Percentiles rank a stretch among this genome's conserved stretches.
Evolutionary conservation across 2,113 vertebrate species (phyloP).

Genomic region (Polypterus senegalus): DNA sequence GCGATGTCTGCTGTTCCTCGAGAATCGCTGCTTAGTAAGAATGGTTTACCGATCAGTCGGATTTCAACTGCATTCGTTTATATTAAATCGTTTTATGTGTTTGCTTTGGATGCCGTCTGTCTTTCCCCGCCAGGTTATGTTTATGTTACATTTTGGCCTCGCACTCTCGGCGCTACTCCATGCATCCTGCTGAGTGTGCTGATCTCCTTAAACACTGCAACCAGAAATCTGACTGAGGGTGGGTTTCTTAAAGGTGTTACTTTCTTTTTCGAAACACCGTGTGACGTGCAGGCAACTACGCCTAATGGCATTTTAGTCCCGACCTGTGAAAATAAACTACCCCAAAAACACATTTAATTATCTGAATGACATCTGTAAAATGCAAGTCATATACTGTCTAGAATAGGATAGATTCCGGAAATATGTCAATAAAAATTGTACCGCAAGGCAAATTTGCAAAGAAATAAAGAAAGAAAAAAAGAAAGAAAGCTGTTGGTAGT

Average conservation of each 20-base stretch:
- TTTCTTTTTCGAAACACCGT: constrained; percentile 31
- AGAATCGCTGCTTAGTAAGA: constrained; percentile 9
- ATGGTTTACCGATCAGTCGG: constrained; percentile 15
- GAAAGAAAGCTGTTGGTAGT: too few relatives aligned
- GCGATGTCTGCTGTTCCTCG: constrained; percentile 15
- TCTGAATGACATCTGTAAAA: too few relatives aligned
- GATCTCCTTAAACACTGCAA: constrained; percentile 38
- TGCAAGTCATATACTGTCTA: too few relatives aligned
- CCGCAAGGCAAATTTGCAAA: too few relatives aligned
- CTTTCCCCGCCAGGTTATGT: constrained; percentile 30
- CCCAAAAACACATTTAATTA: too few relatives aligned
- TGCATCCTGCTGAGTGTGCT: constrained; percentile 42
- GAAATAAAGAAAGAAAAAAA: too few relatives aligned
- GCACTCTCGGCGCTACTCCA: constrained; percentile 28
- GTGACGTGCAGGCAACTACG: constrained; percentile 47
- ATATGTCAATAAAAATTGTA: too few relatives aligned
- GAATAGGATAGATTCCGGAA: too few relatives aligned
- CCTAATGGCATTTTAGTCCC: constrained; percentile 34
- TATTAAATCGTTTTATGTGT: constrained; percentile 21
- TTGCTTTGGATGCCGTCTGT: constrained; percentile 24
- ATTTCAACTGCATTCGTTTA: constrained; percentile 21
- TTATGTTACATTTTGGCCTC: constrained; percentile 35
- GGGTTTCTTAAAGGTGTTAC: constrained; percentile 45
- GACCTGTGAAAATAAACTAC: constrained; percentile 55
- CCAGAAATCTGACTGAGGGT: constrained; percentile 34